Evolutionary conservation across 2,888 invertebrate genomes (phyloP).

Genomic region (Calephelis perditalis): DNA sequence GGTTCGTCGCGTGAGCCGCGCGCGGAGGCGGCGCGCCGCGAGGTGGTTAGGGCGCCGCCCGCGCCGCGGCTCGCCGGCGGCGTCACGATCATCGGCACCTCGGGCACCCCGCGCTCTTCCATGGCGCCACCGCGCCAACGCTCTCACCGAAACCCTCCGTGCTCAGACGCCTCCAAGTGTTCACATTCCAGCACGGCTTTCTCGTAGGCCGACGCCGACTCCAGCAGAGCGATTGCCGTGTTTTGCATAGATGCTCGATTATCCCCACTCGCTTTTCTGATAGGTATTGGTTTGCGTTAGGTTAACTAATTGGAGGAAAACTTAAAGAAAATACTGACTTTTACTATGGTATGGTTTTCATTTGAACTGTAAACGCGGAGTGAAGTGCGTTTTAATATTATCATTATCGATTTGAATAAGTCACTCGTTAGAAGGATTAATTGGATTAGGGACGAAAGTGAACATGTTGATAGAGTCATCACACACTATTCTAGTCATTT

Average conservation of each 20-base stretch:
- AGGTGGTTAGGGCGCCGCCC: constrained; percentile 60
- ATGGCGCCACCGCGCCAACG: constrained; percentile 77
- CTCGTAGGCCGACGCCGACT: constrained; percentile 68
- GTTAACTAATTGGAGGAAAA: constrained; percentile 35
- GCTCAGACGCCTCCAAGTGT: constrained; percentile 61
- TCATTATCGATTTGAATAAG: neutral
- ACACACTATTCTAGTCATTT: constrained; percentile 5
- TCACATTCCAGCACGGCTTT: constrained; percentile 72
- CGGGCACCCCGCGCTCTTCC: constrained; percentile 75
- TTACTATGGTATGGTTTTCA: constrained; percentile 60
- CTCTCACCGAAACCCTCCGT: constrained; percentile 74
- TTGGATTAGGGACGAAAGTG: neutral
- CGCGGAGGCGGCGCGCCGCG: constrained; percentile 60
- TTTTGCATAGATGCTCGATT: constrained; percentile 71
- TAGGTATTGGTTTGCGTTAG: constrained; percentile 38
- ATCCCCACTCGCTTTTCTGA: constrained; percentile 45
- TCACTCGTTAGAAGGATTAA: neutral
- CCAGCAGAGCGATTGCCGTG: constrained; percentile 68
- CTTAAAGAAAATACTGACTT: constrained; percentile 32
- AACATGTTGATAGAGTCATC: neutral
- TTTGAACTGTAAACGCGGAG: constrained; percentile 24
- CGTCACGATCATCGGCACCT: constrained; percentile 69
- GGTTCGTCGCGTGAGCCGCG: constrained; percentile 64
- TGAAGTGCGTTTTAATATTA: neutral
- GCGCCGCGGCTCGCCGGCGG: constrained; percentile 42